A percentile compares a stretch with the other conserved stretches of the same genome.
Evolutionary conservation across 2,888 invertebrate genomes (phyloP).

Genomic region (Matsumyia berberina): DNA sequence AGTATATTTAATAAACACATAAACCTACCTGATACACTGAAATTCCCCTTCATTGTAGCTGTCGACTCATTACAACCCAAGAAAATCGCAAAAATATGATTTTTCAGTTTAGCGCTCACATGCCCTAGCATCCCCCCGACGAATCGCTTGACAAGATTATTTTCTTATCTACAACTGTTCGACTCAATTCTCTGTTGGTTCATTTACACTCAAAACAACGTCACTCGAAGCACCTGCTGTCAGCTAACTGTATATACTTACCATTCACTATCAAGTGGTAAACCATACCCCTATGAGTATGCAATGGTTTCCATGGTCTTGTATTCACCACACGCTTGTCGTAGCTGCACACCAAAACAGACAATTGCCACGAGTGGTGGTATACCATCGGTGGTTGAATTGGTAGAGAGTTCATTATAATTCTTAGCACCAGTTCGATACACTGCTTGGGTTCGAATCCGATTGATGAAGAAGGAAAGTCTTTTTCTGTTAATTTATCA

Average conservation of each 20-base stretch:
- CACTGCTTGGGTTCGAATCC: constrained; percentile 33
- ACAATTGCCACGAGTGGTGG: not conserved
- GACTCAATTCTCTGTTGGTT: no score
- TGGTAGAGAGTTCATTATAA: not conserved
- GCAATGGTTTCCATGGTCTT: not conserved
- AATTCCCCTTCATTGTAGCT: no score
- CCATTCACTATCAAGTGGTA: not conserved
- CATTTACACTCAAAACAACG: no score
- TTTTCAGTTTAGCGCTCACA: no score
- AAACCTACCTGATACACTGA: no score
- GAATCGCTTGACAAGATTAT: no score
- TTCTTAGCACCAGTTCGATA: not conserved
- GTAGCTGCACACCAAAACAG: not conserved
- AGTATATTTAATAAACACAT: no score
- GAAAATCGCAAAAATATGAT: no score
- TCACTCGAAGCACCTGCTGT: not conserved
- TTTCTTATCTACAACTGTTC: no score
- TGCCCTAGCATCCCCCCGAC: no score
- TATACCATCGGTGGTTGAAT: constrained; percentile 2
- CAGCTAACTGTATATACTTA: not conserved
- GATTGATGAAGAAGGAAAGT: not conserved
- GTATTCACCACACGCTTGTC: constrained; percentile 26
- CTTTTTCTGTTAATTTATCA: constrained; percentile 16
- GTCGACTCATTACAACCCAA: no score
- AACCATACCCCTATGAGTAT: constrained; percentile 7